A percentile compares a stretch with the other conserved stretches of the same genome.
These are phyloP conservation scores for Otocyon megalotis DNA, from an alignment of 2,113 vertebrate genomes.

Conservation along the genomic window DNA sequence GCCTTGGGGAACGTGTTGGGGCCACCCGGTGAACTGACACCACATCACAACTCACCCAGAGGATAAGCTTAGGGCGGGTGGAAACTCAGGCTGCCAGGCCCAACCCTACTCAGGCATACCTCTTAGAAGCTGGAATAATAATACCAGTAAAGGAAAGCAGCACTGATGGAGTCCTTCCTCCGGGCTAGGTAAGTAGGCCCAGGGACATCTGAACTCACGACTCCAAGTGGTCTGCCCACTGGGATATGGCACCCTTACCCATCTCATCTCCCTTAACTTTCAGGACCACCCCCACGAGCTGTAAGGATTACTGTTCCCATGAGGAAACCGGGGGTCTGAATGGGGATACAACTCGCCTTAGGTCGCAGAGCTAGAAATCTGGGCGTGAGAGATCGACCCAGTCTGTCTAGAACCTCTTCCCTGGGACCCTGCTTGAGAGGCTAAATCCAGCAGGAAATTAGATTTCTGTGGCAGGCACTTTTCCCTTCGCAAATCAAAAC, in stretches of 20 bases:
- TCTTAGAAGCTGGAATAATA: not conserved
- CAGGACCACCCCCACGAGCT: not conserved
- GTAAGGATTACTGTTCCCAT: too few species aligned
- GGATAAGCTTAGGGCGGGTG: not conserved
- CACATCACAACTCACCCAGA: not conserved
- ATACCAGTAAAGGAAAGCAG: not conserved
- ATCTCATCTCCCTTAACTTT: not conserved
- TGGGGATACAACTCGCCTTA: not conserved
- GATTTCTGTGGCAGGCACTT: slow-evolving; percentile 58
- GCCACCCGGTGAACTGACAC: not conserved
- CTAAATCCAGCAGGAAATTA: slow-evolving; percentile 71
- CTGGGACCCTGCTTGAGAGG: not conserved
- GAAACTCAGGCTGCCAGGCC: not conserved
- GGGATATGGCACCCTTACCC: too few species aligned
- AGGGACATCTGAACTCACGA: not conserved
- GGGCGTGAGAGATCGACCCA: not conserved
- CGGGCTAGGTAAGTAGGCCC: not conserved
- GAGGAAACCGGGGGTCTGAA: not conserved
- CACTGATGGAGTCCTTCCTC: not conserved
- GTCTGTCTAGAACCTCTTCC: not conserved
- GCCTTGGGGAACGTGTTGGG: not conserved
- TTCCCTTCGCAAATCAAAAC: slow-evolving; percentile 64
- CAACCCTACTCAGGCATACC: too few species aligned
- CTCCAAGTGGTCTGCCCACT: not conserved
- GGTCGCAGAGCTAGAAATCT: not conserved